Evolutionary conservation across 2,888 invertebrate species (phyloP), one percentile per base, ranked within the genome.

Genomic region (Pocota personata): DNA sequence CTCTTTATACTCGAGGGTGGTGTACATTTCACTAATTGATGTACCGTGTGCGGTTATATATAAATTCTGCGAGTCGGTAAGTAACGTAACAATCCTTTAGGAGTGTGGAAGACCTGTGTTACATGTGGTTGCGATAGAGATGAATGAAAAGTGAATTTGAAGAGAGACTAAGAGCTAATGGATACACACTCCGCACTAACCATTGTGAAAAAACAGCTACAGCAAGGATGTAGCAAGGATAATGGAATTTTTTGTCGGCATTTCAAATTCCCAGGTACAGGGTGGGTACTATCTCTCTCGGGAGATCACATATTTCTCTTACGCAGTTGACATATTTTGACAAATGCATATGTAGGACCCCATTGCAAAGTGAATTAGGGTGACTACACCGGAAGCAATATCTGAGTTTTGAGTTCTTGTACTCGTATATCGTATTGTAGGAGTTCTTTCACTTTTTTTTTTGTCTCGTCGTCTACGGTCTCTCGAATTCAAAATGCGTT

Each of bases 21-120:
- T 57, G 37, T 58, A 67, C 67, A 76, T 76, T 46, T 76, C 62
- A 67, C 76, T 82, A 76, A 82, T 82, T 82, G 67, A 76, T 69
- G 75, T 69, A 67, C 21, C 67, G 40, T 60, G 52, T 80, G 75
- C 32, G 58, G 57, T 72, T 57, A 6, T 16, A 43, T 72, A 40
- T 55, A 64, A 48, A 62, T 14, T 55, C 37, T 79, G 24, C 16
- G 12, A 16, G 58, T 46, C 58, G 58, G 14, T 30, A 77, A 50
- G 24, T 27, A 72, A 72, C 48, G 60, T 16, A 14, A 21, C 27
- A 52, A 50, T 69, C 69, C 60, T 52, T 55, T 24, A 10, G 10
- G 71, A 8, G 32, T 30, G 52, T 14, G 62, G 46, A n/a, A 10
- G 21, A 58, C 46, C 21, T 32, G 24, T 21, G 62, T 50, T 62